Percentiles rank a stretch among this genome's conserved stretches.
Evolutionary conservation across 2,888 invertebrate genomes (phyloP).

Genomic region (Junonia oenone): DNA sequence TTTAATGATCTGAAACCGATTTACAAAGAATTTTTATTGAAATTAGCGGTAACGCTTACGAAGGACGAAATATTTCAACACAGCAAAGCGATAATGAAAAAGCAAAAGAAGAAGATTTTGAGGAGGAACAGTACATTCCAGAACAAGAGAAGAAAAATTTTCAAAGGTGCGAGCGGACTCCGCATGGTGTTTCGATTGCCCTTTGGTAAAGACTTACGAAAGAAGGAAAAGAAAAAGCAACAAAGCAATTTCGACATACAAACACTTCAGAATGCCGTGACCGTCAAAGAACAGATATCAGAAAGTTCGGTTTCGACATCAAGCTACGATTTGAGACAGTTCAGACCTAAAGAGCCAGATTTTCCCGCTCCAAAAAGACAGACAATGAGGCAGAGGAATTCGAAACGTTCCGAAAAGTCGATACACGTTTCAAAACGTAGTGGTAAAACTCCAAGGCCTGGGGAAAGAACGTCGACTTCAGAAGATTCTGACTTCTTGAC

Average conservation of each 20-base stretch:
- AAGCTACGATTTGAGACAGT: constrained; percentile 81
- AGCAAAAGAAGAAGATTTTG: constrained; percentile 86
- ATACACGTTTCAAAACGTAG: constrained; percentile 63
- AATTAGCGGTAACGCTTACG: constrained; percentile 92
- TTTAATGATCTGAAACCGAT: constrained; percentile 95
- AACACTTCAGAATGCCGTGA: constrained; percentile 18
- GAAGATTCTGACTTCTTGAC: constrained; percentile 81
- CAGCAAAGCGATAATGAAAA: constrained; percentile 93
- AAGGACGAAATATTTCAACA: constrained; percentile 94
- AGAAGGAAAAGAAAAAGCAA: constrained; percentile 50
- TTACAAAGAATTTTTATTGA: constrained; percentile 92
- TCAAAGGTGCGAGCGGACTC: constrained; percentile 80
- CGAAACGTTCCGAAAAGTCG: constrained; percentile 62
- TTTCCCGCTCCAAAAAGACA: constrained; percentile 63
- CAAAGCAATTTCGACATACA: constrained; percentile 30
- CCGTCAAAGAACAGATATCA: constrained; percentile 57
- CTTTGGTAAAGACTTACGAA: constrained; percentile 65
- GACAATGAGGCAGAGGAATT: constrained; percentile 58
- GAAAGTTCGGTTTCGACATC: constrained; percentile 82
- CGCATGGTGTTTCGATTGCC: constrained; percentile 83
- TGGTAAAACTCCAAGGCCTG: constrained; percentile 71
- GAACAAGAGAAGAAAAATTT: constrained; percentile 79
- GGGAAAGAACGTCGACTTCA: constrained; percentile 81
- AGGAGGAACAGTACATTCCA: constrained; percentile 77
- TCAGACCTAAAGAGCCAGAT: constrained; percentile 77